Percentiles rank a stretch among this genome's conserved stretches.
Conservation (phyloP, 2,888 invertebrate species). For the Brachypterus glaber region DNA sequence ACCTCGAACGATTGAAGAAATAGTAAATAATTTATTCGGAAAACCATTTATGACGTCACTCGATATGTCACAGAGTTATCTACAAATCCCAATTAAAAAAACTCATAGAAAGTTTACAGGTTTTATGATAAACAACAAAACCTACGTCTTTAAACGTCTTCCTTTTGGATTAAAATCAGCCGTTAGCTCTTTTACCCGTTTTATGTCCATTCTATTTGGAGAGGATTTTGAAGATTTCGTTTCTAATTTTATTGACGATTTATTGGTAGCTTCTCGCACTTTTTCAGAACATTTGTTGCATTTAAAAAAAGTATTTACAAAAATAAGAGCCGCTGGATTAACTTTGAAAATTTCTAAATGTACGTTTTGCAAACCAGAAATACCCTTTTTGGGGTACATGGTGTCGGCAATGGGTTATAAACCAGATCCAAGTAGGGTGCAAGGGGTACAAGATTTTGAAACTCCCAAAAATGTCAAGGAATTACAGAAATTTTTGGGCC, state of each 20-base stretch:
- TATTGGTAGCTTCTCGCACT: too few species aligned
- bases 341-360: too few species aligned
- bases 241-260: too few species aligned
- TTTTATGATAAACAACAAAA: slow-evolving; percentile 17
- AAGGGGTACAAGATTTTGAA: slow-evolving; percentile 16
- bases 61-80: slow-evolving; percentile 23
- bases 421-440: slow-evolving; percentile 17
- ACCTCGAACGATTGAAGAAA: slow-evolving; percentile 14
- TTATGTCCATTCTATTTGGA: slow-evolving; percentile 12
- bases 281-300: too few species aligned
- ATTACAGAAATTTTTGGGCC: slow-evolving; percentile 13
- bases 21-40: slow-evolving; percentile 17
- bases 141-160: slow-evolving; percentile 18
- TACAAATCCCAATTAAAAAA: slow-evolving; percentile 20
- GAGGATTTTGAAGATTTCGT: neutral
- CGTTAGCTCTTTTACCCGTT: slow-evolving; percentile 14
- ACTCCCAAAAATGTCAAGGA: slow-evolving; percentile 13
- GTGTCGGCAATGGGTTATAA: slow-evolving; percentile 15
- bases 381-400: slow-evolving; percentile 20
- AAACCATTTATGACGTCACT: slow-evolving; percentile 16
- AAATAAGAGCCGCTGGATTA: too few species aligned
- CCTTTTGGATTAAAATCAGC: slow-evolving; percentile 18
- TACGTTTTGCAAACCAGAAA: neutral
- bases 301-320: too few species aligned
- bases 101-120: slow-evolving; percentile 21